Conservation (phyloP, 1,140 invertebrate genomes). For the Proales similis region DNA sequence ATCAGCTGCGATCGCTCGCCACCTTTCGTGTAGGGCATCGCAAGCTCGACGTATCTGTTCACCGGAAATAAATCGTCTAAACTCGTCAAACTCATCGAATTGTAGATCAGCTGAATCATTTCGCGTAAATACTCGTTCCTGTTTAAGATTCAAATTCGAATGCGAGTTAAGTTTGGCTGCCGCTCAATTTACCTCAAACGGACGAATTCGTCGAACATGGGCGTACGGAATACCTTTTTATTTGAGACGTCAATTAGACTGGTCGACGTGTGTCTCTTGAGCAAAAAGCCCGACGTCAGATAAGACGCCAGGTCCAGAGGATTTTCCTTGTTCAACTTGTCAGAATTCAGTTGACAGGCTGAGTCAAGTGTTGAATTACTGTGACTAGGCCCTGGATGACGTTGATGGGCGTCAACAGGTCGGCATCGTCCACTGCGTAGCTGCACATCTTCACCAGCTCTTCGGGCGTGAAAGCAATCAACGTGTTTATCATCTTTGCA, state of each 20-base stretch:
- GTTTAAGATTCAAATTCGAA: background rate
- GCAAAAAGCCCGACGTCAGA: constrained; percentile 21
- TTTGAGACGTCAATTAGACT: constrained; percentile 7
- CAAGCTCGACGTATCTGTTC: too few relatives aligned
- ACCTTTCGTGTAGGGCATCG: too few relatives aligned
- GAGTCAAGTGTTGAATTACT: background rate
- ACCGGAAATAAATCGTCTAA: background rate
- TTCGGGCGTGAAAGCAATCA: constrained; percentile 18
- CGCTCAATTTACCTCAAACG: constrained; percentile 8
- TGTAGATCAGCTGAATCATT: constrained; percentile 3
- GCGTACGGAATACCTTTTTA: constrained; percentile 27
- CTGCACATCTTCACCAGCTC: constrained; percentile 7
- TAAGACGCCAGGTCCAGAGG: constrained; percentile 2
- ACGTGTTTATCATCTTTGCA: constrained; percentile 26
- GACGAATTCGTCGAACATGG: background rate
- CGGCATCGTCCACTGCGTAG: background rate
- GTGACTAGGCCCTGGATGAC: constrained; percentile 12
- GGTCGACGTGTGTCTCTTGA: constrained; percentile 11
- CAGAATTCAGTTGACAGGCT: background rate
- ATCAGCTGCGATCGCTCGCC: too few relatives aligned
- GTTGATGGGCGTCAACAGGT: background rate
- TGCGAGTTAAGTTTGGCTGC: background rate
- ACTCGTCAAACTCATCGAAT: background rate
- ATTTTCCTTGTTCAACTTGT: background rate
- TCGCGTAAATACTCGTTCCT: constrained; percentile 17